phyloP scores from a whole-genome alignment of 2,797 vertebrate species.

The Brachyrhaphis roseni region DNA sequence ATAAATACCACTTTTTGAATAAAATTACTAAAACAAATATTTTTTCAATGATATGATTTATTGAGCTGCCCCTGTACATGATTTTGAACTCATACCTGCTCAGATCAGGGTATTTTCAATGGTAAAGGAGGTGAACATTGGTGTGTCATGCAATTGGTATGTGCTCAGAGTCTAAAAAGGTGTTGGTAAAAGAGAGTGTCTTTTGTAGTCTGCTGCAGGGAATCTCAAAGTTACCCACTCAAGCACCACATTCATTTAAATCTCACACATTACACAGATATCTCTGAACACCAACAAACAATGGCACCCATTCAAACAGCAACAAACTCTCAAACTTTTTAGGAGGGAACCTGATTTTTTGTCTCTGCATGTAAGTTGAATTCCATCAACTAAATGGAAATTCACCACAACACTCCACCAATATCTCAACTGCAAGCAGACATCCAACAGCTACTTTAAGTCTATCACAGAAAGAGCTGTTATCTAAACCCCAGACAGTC shows the following conservation, averaged over 20 bases:
- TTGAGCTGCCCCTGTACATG: not conserved
- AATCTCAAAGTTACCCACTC: conserved; percentile 55
- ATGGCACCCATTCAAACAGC: conserved; percentile 9
- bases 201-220: conserved; percentile 48
- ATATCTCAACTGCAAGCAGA: conserved; percentile 38
- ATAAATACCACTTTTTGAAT: not conserved
- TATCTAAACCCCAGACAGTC: conserved; percentile 68
- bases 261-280: conserved; percentile 44
- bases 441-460: conserved; percentile 46
- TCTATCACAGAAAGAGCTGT: conserved; percentile 46
- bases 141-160: conserved; percentile 66
- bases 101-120: conserved; percentile 33
- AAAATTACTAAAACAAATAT: not conserved
- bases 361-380: conserved; percentile 36
- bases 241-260: conserved; percentile 50
- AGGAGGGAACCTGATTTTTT: conserved; percentile 9
- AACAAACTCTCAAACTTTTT: conserved; percentile 22
- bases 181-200: conserved; percentile 60
- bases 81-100: conserved; percentile 34
- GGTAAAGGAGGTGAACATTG: conserved; percentile 39
- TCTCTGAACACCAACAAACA: conserved; percentile 28
- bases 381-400: conserved; percentile 36
- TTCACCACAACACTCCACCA: conserved; percentile 6
- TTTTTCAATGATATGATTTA: not conserved
- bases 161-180: conserved; percentile 60